Evolutionary conservation across 2,888 invertebrate species (phyloP).

Genomic region (Spatulosminthurus flaviceps): DNA sequence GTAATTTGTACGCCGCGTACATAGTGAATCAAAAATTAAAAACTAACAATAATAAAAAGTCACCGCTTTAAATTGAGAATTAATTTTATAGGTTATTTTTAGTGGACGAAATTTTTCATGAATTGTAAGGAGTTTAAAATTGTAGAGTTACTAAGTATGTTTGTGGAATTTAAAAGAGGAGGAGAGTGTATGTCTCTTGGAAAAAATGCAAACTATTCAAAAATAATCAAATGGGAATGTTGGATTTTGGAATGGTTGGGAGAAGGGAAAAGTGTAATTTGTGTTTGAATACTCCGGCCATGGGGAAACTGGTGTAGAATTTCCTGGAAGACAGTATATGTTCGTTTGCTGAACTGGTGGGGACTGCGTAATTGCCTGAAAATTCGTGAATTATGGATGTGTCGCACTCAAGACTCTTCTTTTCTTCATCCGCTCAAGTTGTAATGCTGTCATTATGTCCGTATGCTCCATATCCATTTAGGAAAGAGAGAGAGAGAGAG

Average conservation of each 20-base stretch:
- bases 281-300: conserved; percentile 11
- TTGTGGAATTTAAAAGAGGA: neutral
- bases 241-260: neutral
- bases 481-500: conserved; percentile 16
- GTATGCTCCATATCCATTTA: neutral
- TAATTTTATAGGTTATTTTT: neutral
- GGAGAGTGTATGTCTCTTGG: neutral
- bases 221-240: neutral
- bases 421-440: conserved; percentile 38
- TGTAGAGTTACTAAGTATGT: neutral
- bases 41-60: no score
- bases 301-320: conserved; percentile 28
- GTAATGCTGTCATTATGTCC: conserved; percentile 33
- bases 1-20: no score
- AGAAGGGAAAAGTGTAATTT: neutral
- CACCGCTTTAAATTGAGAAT: neutral
- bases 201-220: neutral
- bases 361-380: conserved; percentile 48
- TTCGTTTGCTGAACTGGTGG: conserved; percentile 37
- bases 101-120: neutral
- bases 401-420: conserved; percentile 38
- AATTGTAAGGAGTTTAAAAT: neutral
- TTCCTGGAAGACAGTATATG: conserved; percentile 33
- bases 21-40: no score
- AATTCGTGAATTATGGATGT: conserved; percentile 49